Evolutionary conservation across 35 echinoderm and acorn worm genomes (phyloP), one percentile per base, ranked within the genome.

Genomic region (Apostichopus parvimensis): DNA sequence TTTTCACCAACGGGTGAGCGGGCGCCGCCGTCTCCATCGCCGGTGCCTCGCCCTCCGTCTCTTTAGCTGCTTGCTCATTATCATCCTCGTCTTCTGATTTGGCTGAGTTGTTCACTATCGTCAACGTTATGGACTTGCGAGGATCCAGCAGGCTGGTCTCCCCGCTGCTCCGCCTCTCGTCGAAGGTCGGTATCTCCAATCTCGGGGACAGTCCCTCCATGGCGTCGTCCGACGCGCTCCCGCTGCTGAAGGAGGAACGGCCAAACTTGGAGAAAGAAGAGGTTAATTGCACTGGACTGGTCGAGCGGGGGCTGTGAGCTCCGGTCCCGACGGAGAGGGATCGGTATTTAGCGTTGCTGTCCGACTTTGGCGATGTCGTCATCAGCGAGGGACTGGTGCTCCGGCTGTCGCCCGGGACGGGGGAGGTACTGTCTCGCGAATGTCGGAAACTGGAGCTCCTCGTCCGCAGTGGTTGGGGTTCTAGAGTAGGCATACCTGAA

Each of bases 401-500:
- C 9, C 96, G 59, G 56, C 89, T 93, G 56, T 92, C 88, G 15
- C 92, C 90, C 17, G 92, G 93, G 64, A 90, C 87, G 4, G 93
- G 95, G 17, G 90, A 93, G 6, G 86, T 59, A 22, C 93, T 96
- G 59, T 99, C 97, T 12, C 97, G 84, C 14, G 94, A 91, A 87
- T 99, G 97, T n/a, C 97, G 78, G 70, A 99, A 99, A 92, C 95
- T 96, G 3, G 97, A 99, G 76, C 95, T 96, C 12, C 97, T 57
- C 5, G 97, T 96, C 21, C 95, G 56, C 56, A 96, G 66, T 20
- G 97, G 97, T 71, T 99, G 94, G 25, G 97, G 97, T 89, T 98
- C 97, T 80, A 99, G 80, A 54, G 97, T 98, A 62, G 97, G 97
- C 93, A 99, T 94, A 91, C 97, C 97, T 99, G 87, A 0, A 91